Evolutionary conservation across 2,888 invertebrate species (phyloP).

Genomic region (Lycocerus yunnanus): DNA sequence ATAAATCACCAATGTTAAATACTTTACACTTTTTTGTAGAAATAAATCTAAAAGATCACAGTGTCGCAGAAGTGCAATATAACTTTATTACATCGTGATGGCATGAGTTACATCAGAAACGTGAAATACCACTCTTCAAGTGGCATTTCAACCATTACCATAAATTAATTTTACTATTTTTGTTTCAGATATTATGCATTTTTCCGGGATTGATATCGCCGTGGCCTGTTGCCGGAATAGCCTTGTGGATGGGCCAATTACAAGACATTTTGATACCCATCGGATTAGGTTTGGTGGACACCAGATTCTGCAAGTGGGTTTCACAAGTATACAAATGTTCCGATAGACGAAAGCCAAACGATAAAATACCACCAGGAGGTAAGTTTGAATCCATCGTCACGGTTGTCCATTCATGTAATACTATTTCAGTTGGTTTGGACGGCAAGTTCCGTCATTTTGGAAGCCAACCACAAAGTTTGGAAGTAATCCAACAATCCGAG

Average conservation of each 20-base stretch:
- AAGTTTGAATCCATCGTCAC: neutral
- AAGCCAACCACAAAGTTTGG: slow-evolving; percentile 53
- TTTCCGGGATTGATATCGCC: slow-evolving; percentile 57
- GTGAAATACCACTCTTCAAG: neutral
- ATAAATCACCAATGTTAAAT: neutral
- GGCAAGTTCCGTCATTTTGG: slow-evolving; percentile 64
- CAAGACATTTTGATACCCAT: slow-evolving; percentile 63
- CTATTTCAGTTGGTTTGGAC: slow-evolving; percentile 58
- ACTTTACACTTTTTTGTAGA: neutral
- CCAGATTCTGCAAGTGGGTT: slow-evolving; percentile 62
- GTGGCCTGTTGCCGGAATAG: slow-evolving; percentile 61
- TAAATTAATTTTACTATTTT: slow-evolving; percentile 7
- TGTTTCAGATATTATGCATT: slow-evolving; percentile 58
- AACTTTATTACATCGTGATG: neutral
- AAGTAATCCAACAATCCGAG: slow-evolving; percentile 40
- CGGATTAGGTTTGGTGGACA: slow-evolving; percentile 62
- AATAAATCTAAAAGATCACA: neutral
- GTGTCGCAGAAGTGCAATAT: neutral
- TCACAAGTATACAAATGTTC: slow-evolving; percentile 58
- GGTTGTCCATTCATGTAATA: neutral
- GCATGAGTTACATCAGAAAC: neutral
- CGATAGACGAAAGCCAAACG: slow-evolving; percentile 45
- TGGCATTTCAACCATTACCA: neutral
- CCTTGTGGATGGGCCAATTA: slow-evolving; percentile 62
- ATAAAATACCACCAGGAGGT: slow-evolving; percentile 56